Evolutionary conservation across 2,113 vertebrate genomes (phyloP).

Genomic region (Typhlomys cinereus): DNA sequence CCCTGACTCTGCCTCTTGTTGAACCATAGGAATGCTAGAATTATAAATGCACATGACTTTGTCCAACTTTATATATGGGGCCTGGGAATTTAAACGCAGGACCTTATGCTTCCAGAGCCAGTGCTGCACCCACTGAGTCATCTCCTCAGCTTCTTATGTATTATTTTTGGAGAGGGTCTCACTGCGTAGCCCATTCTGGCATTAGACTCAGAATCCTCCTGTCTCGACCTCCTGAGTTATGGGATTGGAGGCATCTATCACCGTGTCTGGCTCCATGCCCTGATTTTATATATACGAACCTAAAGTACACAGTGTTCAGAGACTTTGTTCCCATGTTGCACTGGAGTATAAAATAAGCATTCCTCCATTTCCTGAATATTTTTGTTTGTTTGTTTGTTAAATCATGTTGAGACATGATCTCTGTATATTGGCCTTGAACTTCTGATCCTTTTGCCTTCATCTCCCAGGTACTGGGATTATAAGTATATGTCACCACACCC

Average conservation of each 20-base stretch:
- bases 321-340: not conserved
- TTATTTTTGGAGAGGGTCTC: too few species aligned
- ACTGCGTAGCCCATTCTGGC: too few species aligned
- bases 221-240: too few species aligned
- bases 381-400: too few species aligned
- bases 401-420: not conserved
- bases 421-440: not conserved
- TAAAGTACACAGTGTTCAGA: not conserved
- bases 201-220: too few species aligned
- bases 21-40: not conserved
- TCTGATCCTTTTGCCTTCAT: not conserved
- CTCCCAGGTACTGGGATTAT: not conserved
- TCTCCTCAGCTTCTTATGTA: not conserved
- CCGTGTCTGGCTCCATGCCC: too few species aligned
- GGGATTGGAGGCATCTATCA: too few species aligned
- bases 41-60: not conserved
- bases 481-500: not conserved
- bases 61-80: not conserved
- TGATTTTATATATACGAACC: not conserved
- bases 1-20: not conserved
- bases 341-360: not conserved
- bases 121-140: not conserved
- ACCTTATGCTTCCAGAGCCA: not conserved
- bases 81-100: not conserved
- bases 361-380: not conserved